phyloP scores from a whole-genome alignment of 92 coral and sea anemone species.

The Galaxea fascicularis region DNA sequence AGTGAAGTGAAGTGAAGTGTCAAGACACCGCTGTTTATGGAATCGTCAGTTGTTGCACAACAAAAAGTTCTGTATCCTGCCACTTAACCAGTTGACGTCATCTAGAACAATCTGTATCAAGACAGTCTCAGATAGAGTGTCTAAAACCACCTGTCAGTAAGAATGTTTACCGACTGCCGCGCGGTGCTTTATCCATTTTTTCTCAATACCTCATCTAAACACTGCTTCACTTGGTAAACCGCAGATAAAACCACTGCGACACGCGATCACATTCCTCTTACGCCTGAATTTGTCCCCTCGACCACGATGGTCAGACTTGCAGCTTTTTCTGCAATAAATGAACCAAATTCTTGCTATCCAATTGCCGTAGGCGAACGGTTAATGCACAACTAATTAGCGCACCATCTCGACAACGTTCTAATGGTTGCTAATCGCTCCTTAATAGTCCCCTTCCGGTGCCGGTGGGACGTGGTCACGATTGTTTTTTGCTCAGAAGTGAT shows the following conservation, averaged over 20 bases:
- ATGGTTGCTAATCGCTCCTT: conserved; percentile 31
- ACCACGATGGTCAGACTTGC: neutral
- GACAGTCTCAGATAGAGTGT: neutral
- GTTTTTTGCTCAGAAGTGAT: neutral
- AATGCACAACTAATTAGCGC: conserved; percentile 7
- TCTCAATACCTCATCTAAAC: neutral
- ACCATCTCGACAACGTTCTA: neutral
- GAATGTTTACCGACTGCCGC: conserved; percentile 42
- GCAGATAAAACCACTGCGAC: conserved; percentile 8
- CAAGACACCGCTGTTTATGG: neutral
- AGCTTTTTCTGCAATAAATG: neutral
- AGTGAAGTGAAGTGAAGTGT: conserved; percentile 9
- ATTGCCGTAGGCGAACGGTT: neutral
- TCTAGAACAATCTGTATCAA: conserved; percentile 27
- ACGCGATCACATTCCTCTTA: conserved; percentile 6
- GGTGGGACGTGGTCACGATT: conserved; percentile 5
- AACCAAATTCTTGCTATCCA: neutral
- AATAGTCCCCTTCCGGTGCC: conserved; percentile 27
- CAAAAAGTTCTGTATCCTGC: neutral
- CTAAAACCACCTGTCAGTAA: conserved; percentile 12
- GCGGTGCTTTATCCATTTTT: conserved; percentile 15
- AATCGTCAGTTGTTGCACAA: conserved; percentile 13
- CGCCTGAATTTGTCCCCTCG: neutral
- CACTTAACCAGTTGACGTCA: conserved; percentile 56
- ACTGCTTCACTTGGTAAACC: conserved; percentile 28